Percentiles rank a stretch among this genome's conserved stretches.
These are phyloP conservation scores for Procambarus virginalis DNA, from an alignment of 1,140 invertebrate species.

Conservation along the genomic window DNA sequence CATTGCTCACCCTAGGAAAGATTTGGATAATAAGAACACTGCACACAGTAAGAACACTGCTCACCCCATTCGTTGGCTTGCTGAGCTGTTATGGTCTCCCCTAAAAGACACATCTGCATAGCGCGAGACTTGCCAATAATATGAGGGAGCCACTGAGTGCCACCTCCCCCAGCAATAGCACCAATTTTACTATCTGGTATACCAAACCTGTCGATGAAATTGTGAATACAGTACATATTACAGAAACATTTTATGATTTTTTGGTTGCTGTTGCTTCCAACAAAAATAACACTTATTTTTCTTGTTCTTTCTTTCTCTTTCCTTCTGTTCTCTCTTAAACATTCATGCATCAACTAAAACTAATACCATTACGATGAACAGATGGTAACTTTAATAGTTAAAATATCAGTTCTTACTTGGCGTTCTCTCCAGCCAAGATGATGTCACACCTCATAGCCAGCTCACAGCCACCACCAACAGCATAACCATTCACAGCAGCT, in stretches of 20 bases:
- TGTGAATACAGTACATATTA: too few relatives aligned
- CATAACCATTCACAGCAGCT: slow-evolving; percentile 98
- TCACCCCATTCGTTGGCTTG: slow-evolving; percentile 92
- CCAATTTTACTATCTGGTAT: slow-evolving; percentile 98
- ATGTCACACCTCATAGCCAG: slow-evolving; percentile 99
- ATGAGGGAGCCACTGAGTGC: slow-evolving; percentile 93
- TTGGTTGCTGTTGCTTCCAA: too few relatives aligned
- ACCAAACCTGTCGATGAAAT: slow-evolving; percentile 80
- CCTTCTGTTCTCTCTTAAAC: too few relatives aligned
- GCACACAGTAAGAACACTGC: slow-evolving; percentile 5
- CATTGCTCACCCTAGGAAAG: background rate
- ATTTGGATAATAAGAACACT: background rate
- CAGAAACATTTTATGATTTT: too few relatives aligned
- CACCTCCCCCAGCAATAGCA: slow-evolving; percentile 98
- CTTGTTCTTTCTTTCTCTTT: too few relatives aligned
- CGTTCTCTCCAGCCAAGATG: slow-evolving; percentile 98
- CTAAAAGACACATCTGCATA: slow-evolving; percentile 99
- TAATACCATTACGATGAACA: too few relatives aligned
- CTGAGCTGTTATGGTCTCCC: slow-evolving; percentile 89
- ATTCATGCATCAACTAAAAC: too few relatives aligned
- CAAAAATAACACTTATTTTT: too few relatives aligned
- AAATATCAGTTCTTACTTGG: slow-evolving; percentile 77
- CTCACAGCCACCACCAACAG: slow-evolving; percentile 97
- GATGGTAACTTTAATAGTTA: too few relatives aligned
- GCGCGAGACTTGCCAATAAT: slow-evolving; percentile 97